phyloP scores from a whole-genome alignment of 2,113 vertebrate species.

The Chloropsis hardwickii region DNA sequence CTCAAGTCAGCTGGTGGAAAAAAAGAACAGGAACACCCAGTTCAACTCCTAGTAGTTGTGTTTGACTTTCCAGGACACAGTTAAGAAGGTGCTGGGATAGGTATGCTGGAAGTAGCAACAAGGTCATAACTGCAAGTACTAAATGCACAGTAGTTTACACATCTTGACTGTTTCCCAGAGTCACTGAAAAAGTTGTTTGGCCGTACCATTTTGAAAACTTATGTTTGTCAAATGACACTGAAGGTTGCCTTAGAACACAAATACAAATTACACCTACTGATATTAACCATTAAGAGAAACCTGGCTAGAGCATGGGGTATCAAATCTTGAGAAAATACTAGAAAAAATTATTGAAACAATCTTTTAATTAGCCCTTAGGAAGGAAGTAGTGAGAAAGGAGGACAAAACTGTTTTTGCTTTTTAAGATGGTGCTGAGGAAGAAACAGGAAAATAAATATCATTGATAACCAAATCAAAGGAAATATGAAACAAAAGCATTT shows the following conservation, averaged over 20 bases:
- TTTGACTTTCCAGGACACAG: conserved; percentile 4
- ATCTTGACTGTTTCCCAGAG: conserved; percentile 16
- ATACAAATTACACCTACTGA: background rate
- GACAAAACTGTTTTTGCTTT: background rate
- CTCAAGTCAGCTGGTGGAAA: background rate
- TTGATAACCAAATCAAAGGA: background rate
- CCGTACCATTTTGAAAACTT: background rate
- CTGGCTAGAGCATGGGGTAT: background rate
- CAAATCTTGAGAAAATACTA: background rate
- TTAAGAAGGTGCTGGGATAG: background rate
- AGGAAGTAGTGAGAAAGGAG: background rate
- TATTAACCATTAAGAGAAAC: background rate
- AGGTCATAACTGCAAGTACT: background rate
- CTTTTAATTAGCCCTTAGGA: background rate
- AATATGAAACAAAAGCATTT: background rate
- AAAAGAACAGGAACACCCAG: background rate
- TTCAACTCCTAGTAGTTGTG: background rate
- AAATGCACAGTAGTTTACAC: background rate
- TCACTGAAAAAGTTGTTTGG: background rate
- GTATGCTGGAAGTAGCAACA: background rate
- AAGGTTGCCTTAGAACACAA: background rate
- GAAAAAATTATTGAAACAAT: background rate
- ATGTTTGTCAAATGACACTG: background rate
- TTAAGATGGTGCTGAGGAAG: background rate
- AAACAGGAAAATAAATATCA: background rate